Percentiles rank a stretch among this genome's conserved stretches.
Evolutionary conservation across 2,888 invertebrate species (phyloP).

Genomic region (Sinohyriopsis cumingii): DNA sequence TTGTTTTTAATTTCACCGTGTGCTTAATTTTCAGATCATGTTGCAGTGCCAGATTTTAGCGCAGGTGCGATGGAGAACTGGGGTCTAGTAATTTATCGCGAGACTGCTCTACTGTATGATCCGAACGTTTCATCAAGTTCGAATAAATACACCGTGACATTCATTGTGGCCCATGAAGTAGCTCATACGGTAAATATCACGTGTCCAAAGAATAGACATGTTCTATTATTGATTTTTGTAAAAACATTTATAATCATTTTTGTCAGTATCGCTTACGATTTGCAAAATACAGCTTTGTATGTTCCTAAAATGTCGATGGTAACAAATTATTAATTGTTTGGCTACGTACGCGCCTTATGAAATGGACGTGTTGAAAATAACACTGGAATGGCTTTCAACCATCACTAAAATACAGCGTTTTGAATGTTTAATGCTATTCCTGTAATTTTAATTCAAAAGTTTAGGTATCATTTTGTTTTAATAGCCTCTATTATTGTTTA

Average conservation of each 20-base stretch:
- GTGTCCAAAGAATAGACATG: too few species aligned
- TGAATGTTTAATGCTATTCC: too few species aligned
- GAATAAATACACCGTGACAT: slow-evolving; percentile 66
- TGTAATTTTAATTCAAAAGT: too few species aligned
- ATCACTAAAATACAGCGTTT: too few species aligned
- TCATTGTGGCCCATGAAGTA: slow-evolving; percentile 70
- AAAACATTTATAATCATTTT: neutral
- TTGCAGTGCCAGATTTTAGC: slow-evolving; percentile 71
- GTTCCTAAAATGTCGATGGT: neutral
- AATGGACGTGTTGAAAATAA: too few species aligned
- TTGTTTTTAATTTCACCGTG: too few species aligned
- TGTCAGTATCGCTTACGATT: neutral
- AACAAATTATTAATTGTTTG: neutral
- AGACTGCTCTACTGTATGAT: slow-evolving; percentile 67
- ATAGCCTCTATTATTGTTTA: too few species aligned
- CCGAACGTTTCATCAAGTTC: slow-evolving; percentile 61
- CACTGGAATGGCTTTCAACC: too few species aligned
- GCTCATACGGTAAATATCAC: slow-evolving; percentile 65
- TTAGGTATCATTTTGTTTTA: too few species aligned
- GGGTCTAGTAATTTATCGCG: slow-evolving; percentile 70
- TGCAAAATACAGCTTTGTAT: neutral
- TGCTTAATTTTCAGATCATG: slow-evolving; percentile 63
- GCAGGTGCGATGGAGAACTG: slow-evolving; percentile 72
- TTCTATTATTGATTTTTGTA: neutral
- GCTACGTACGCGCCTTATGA: neutral